phyloP scores from a whole-genome alignment of 2,113 vertebrate genomes.

The Salvelinus alpinus region DNA sequence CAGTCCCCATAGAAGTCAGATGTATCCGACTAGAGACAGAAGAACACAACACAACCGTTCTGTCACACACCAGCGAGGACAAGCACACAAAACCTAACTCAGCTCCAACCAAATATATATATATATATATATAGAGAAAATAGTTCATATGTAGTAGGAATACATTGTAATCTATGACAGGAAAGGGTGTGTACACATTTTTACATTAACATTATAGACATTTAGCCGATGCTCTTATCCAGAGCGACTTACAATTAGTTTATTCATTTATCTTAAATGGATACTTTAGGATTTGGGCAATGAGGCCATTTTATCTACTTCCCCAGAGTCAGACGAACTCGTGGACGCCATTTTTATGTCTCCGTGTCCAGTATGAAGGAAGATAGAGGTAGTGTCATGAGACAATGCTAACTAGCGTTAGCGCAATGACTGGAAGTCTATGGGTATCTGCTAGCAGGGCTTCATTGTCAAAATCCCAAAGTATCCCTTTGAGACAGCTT shows the following conservation, averaged over 20 bases:
- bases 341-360: too few relatives aligned
- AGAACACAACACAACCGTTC: constrained; percentile 20
- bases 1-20: constrained; percentile 34
- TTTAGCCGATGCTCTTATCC: not conserved
- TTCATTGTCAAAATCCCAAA: not conserved
- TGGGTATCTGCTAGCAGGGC: too few relatives aligned
- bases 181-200: not conserved
- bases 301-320: too few relatives aligned
- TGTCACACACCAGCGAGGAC: not conserved
- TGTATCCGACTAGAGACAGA: constrained; percentile 49
- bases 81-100: not conserved
- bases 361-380: too few relatives aligned
- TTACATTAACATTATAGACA: not conserved
- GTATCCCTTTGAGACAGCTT: too few relatives aligned
- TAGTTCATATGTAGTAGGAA: not conserved
- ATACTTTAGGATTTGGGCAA: too few relatives aligned
- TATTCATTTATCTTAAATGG: too few relatives aligned
- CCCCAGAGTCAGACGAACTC: too few relatives aligned
- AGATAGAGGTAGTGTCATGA: too few relatives aligned
- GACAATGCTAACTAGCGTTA: too few relatives aligned
- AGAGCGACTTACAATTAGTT: not conserved
- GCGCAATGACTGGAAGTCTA: too few relatives aligned
- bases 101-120: not conserved
- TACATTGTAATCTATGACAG: not conserved
- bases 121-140: too few relatives aligned